Evolutionary conservation across 2,113 vertebrate species (phyloP), one percentile per base, ranked within the genome.

Genomic region (Psophia crepitans): DNA sequence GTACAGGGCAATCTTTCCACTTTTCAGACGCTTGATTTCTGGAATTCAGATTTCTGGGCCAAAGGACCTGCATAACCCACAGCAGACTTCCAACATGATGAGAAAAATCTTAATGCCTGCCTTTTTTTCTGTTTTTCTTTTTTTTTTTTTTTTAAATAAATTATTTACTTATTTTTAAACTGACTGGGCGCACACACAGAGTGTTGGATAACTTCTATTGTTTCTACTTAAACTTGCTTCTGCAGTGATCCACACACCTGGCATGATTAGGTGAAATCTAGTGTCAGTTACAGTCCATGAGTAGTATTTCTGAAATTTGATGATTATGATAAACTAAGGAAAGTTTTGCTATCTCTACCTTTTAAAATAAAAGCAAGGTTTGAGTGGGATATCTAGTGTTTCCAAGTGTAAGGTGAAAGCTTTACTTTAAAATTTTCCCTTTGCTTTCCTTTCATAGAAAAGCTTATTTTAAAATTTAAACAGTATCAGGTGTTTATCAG

Each of bases 1-100:
- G 44, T 58, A 76, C 61, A 58, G 66, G 49, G 32, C n/a, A 87
- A 58, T 73, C 57, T 61, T 89, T 46, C 70, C 21, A 39, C 81
- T 89, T 82, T 81, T 78, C 83, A 86, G 76, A 71, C 84, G 57
- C 53, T 70, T 61, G 71, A 65, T 87, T 66, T 82, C 77, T 82
- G 91, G 87, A 96, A 87, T 91, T 96, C 69, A 94, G 81, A 76
- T 77, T 87, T 84, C 65, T 84, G 57, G 49, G 88, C 85, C n/a
- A 83, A 90, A 91, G 65, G 81, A 82, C 74, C 57, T 82, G 35
- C 53, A n/a, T 63, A 93, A 87, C 48, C 10, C 48, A 61, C n/a
- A 79, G 61, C 41, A 64, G 69, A 60, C 48, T 76, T 81, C 28
- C 53, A 94, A 75, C 57, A 33, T 41, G 64, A 71, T 32, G 14